Base-by-base conservation (phyloP, 1,140 invertebrate genomes). In the Artemia franciscana region DNA sequence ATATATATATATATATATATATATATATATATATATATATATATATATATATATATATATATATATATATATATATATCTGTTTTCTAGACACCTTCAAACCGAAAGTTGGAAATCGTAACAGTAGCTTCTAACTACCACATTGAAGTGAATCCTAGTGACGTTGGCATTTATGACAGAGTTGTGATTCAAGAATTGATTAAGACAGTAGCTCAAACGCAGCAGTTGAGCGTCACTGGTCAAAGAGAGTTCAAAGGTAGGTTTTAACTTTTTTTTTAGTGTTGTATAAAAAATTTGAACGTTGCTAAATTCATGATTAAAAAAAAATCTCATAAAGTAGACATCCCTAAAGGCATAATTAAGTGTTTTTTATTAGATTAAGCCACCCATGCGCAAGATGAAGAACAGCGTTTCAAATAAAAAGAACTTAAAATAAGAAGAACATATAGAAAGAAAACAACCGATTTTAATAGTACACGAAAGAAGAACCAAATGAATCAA, bases 81-180 rank as follows among this genome's bases (percentile, higher is more conserved):
- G 21, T 51, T 18, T 51, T 51, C 2, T 82, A 88, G 70, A 95
- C 92, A 39, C 88, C 92, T n/a, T 96, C 91, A 0, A 96, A 94
- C 69, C 93, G 93, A 70, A 98, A 98, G 75, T 73, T 99, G 56
- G 92, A 97, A 73, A 88, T 99, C 28, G 85, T 85, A 72, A 95
- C 91, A 5, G 82, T 98, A 58, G 88, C 85, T 61, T 94, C 90
- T 69, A 98, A 95, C 72, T 96, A 91, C 73, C 90, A 99, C 69
- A 90, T 98, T 65, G 94, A 98, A 78, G 86, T 98, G 18, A 98
- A 97, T 75, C 94, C 94, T 3, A 96, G 93, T 68, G 95, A 99
- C 79, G 92, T 89, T 24, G 94, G 94, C 21, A 89, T 96, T 67
- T 84, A 97, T 71, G 96, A 99, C 75, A 75, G 94, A 66, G 82